A percentile compares a stretch with the other conserved stretches of the same genome.
Conservation (phyloP, 2,113 vertebrate genomes). For the Telmatochromis brachygnathus region DNA sequence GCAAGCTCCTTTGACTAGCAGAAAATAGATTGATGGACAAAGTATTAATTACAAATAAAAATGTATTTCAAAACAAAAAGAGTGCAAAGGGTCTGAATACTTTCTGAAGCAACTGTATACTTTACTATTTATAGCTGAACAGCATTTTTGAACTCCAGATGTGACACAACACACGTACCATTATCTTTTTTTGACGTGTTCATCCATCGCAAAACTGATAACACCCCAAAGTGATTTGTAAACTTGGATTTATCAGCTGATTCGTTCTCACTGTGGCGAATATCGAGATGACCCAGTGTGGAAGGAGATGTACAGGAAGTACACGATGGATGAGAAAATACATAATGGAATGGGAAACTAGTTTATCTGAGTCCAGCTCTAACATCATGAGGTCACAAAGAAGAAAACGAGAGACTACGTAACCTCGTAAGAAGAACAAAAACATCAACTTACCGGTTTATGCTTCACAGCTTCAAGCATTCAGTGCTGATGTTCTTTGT, state of each 20-base stretch:
- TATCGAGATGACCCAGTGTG: not conserved
- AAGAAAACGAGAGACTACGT: not conserved
- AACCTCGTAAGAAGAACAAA: not conserved
- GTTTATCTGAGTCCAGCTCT: not conserved
- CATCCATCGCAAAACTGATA: not conserved
- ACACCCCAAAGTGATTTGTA: not conserved
- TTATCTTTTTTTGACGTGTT: not conserved
- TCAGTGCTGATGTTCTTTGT: not conserved
- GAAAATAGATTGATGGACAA: not conserved
- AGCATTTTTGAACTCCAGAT: not conserved
- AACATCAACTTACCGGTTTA: slow-evolving; percentile 9
- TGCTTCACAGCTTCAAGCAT: not conserved
- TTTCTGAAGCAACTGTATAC: not conserved
- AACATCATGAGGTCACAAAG: not conserved
- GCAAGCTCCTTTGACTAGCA: not conserved
- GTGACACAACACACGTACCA: not conserved
- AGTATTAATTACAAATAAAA: not conserved
- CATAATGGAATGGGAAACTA: slow-evolving; percentile 9
- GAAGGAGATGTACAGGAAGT: not conserved
- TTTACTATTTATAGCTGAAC: rapidly evolving
- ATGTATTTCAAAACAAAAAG: not conserved
- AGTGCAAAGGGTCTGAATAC: not conserved
- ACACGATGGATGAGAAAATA: not conserved
- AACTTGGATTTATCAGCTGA: not conserved
- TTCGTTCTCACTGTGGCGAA: not conserved